Evolutionary conservation across 2,113 vertebrate genomes (phyloP).

Genomic region (Polypterus bichir): DNA sequence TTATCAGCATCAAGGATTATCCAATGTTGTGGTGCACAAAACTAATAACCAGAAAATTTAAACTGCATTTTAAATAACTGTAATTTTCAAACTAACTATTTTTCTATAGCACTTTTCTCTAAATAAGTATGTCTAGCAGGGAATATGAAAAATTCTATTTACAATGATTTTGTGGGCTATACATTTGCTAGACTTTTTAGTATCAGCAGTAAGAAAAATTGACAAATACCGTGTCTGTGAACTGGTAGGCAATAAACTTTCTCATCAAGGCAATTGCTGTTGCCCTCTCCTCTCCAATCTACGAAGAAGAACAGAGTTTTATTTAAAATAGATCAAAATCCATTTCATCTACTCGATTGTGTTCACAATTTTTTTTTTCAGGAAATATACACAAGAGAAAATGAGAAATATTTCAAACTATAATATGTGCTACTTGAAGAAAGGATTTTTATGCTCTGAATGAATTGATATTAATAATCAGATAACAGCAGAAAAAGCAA

Average conservation of each 20-base stretch:
- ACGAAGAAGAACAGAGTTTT: slow-evolving; percentile 10
- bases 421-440: not conserved
- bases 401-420: not conserved
- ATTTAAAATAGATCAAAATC: no score
- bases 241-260: slow-evolving; percentile 94
- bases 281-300: slow-evolving; percentile 84
- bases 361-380: no score
- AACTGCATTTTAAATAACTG: not conserved
- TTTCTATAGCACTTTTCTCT: no score
- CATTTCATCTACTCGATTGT: no score
- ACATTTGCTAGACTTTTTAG: not conserved
- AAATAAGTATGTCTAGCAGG: no score
- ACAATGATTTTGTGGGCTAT: not conserved
- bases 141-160: not conserved
- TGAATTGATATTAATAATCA: not conserved
- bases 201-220: not conserved
- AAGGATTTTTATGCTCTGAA: not conserved
- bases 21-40: no score
- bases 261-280: slow-evolving; percentile 88
- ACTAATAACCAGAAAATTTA: not conserved
- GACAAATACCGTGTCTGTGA: slow-evolving; percentile 71
- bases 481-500: slow-evolving; percentile 1
- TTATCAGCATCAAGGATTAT: no score
- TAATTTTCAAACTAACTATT: no score
- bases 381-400: not conserved